Percentiles rank a stretch among this genome's conserved stretches.
phyloP scores from a whole-genome alignment of 2,888 invertebrate species.

The Opisthograptis luteolata region DNA sequence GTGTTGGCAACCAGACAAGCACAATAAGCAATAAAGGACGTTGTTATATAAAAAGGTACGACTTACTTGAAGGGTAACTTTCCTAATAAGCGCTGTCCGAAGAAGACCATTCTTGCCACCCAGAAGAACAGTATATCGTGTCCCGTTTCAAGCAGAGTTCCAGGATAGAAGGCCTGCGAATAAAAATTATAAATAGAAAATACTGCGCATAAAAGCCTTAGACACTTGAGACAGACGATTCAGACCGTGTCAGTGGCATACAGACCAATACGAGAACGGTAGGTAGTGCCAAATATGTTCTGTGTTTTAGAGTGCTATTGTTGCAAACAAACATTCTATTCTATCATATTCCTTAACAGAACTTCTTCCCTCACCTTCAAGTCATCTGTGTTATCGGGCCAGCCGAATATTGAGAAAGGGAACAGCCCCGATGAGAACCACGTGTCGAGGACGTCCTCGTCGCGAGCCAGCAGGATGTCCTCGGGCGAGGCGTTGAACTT shows the following conservation, averaged over 20 bases:
- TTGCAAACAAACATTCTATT: too few species aligned
- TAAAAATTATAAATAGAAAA: too few species aligned
- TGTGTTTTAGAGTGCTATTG: too few species aligned
- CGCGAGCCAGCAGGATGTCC: constrained; percentile 86
- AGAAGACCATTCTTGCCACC: constrained; percentile 99
- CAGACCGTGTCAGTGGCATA: too few species aligned
- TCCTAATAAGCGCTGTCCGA: constrained; percentile 95
- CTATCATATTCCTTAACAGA: too few species aligned
- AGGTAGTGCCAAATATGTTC: too few species aligned
- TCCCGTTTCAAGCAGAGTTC: constrained; percentile 96
- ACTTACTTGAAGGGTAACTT: constrained; percentile 94
- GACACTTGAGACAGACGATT: too few species aligned
- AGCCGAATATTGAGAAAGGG: constrained; percentile 98
- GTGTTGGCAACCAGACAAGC: too few species aligned
- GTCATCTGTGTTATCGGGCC: constrained; percentile 93
- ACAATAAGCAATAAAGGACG: too few species aligned
- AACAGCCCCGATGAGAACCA: constrained; percentile 99
- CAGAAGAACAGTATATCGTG: constrained; percentile 99
- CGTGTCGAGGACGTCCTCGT: constrained; percentile 98
- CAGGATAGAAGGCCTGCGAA: constrained; percentile 93
- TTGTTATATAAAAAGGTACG: neutral
- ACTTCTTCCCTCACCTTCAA: constrained; percentile 85
- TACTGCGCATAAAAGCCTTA: too few species aligned
- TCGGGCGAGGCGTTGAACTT: constrained; percentile 85
- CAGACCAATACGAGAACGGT: too few species aligned